Base-by-base conservation (phyloP, 2,888 invertebrate genomes). In the Bhutanitis thaidina region DNA sequence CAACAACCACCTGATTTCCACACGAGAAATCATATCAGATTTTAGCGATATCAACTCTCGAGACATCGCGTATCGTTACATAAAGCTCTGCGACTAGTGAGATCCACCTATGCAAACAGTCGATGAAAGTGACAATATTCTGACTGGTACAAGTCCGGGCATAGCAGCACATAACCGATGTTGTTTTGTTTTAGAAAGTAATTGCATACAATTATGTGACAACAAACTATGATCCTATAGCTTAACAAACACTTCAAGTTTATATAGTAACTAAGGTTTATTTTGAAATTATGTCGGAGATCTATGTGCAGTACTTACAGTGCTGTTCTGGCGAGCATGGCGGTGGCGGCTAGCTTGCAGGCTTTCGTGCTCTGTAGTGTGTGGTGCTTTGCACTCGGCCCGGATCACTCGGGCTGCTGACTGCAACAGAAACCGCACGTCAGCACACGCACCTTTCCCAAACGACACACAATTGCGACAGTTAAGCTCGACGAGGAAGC, bases 401-500 rank as follows among this genome's bases (percentile, higher is more conserved):
- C 77, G 71, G 73, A 67, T 73, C 62, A 60, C 68, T 75, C 73
- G 74, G 80, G 80, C 77, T 74, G 74, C 73, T 69, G 77, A 67
- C 86, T 87, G 85, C 80, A 86, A 87, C 83, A 87, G 82, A 86
- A 74, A 80, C 72, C 73, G 77, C 82, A 69, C 80, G 82, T 86
- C 80, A 85, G 69, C 84, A 77, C 81, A 74, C 79, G 82, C 84
- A 82, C 86, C 86, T 85, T 85, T 86, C 84, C 81, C 86, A 81
- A 78, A 71, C 80, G 75, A 80, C 69, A 77, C 81, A 75, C 70
- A 74, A 78, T 88, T 87, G 85, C 87, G 81, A 87, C 86, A 87
- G 80, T 81, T 74, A 80, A 80, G 79, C 80, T 85, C 80, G 79
- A 86, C 80, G 74, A 85, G 87, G 87, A 87, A 86, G 87, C 86